These are phyloP conservation scores for Sinocyclocheilus grahami DNA, from an alignment of 2,113 vertebrate genomes.

Conservation along the genomic window DNA sequence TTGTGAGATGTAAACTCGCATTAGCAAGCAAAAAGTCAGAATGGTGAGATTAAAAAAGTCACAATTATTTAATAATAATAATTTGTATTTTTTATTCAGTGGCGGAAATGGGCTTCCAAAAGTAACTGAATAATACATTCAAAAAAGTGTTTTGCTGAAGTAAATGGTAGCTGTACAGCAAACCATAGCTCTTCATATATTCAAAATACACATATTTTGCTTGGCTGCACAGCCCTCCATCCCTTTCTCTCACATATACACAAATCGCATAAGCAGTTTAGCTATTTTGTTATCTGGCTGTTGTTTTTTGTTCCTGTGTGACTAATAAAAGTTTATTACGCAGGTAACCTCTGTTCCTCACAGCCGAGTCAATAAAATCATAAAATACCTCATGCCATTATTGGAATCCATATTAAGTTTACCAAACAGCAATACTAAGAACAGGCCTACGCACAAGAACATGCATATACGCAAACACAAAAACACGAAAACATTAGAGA, in stretches of 20 bases:
- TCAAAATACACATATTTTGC: not conserved
- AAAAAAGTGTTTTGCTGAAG: no score
- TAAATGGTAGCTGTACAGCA: no score
- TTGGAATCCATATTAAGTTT: slow-evolving; percentile 35
- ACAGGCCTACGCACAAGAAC: not conserved
- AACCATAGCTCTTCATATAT: not conserved
- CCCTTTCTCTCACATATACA: not conserved
- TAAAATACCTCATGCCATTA: slow-evolving; percentile 31
- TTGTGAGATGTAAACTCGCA: no score
- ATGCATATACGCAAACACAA: slow-evolving; percentile 15
- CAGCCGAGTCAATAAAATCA: slow-evolving; percentile 50
- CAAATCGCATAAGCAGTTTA: not conserved
- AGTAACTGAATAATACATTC: no score
- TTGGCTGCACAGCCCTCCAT: not conserved
- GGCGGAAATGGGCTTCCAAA: no score
- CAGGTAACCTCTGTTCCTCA: slow-evolving; percentile 43
- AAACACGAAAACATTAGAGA: slow-evolving; percentile 36
- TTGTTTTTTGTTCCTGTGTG: slow-evolving; percentile 34
- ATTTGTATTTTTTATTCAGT: no score
- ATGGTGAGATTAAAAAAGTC: no score
- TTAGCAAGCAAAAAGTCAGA: no score
- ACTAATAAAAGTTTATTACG: slow-evolving; percentile 46
- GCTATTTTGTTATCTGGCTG: slow-evolving; percentile 25
- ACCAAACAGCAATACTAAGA: slow-evolving; percentile 42
- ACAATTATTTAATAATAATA: no score